Base-by-base conservation (phyloP, 2,888 invertebrate genomes). In the Pterostichus niger region DNA sequence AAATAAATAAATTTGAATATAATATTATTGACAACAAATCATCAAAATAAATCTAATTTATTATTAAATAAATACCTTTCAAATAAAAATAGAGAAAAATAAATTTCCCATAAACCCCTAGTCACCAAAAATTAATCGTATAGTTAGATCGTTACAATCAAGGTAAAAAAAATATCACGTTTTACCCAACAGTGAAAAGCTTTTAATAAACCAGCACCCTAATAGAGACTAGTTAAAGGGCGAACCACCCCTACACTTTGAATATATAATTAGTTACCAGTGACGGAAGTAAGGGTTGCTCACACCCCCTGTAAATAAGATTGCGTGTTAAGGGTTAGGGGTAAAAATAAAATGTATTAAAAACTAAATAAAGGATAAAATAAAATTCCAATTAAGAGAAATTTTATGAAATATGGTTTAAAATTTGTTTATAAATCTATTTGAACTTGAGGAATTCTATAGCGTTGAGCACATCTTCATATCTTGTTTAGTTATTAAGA, bases 251-350 rank as follows among this genome's bases (percentile, higher is more conserved):
- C 33, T n/a, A 46, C 64, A 56, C 31, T 24, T 49, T 44, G 78
- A 17, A 79, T 78, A 31, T 76, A 61, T 79, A 79, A 79, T 79
- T 79, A 79, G 61, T 61, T 64, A 59, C 78, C 46, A 44, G 78
- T 79, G 33, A 79, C 78, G 64, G 61, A 79, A 59, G 33, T 75
- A 33, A 13, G 24, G 64, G n/a, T 33, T 64, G 10, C 33, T 31
- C 64, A 64, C 64, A 64, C 64, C 64, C 46, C 35, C 35, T 64
- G 35, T 7, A 3, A 31, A 64, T 64, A 64, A 64, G 33, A 35
- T 64, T 64, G 13, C 49, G 11, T 13, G 49, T 49, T 49, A n/a
- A 11, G 5, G 49, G 11, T 3, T 40, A 5, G 40, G 5, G 9
- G 9, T 9, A 1, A 40, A 49, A 11, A 49, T 49, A 49, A 49